phyloP scores from a whole-genome alignment of 2,113 vertebrate species.

The Cryptoleucopteryx plumbea region DNA sequence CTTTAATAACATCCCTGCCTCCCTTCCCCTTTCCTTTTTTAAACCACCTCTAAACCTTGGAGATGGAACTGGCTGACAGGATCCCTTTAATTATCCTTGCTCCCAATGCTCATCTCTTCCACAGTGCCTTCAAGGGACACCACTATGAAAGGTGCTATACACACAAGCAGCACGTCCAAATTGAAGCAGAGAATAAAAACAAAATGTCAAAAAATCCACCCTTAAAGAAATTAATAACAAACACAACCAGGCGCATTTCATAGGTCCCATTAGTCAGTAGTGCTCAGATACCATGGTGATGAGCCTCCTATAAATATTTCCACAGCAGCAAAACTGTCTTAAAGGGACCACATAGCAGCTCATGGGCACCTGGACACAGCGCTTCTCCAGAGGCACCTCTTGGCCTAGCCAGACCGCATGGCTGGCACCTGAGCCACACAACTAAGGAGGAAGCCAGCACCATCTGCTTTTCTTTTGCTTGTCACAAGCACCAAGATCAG shows the following conservation, averaged over 20 bases:
- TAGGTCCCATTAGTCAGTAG: constrained; percentile 18
- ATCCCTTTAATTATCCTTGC: constrained; percentile 10
- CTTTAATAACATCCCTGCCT: background rate
- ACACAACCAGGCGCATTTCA: background rate
- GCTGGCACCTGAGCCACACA: background rate
- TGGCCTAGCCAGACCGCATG: background rate
- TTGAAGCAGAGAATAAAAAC: background rate
- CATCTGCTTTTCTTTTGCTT: background rate
- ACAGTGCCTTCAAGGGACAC: constrained; percentile 6
- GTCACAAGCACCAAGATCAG: fast-evolving
- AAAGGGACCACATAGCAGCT: background rate
- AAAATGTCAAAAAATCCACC: background rate
- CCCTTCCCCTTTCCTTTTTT: background rate
- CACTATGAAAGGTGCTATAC: background rate
- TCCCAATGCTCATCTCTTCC: background rate
- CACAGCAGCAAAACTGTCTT: constrained; percentile 22
- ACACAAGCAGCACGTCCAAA: background rate
- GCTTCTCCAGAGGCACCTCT: fast-evolving
- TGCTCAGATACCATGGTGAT: constrained; percentile 62
- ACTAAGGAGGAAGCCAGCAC: background rate
- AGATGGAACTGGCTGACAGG: constrained; percentile 19
- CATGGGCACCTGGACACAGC: background rate
- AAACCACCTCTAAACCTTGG: background rate
- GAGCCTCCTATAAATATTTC: constrained; percentile 34
- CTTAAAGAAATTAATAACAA: constrained; percentile 39